phyloP scores from a whole-genome alignment of 2,888 invertebrate species.

The Mechanitis mazaeus region DNA sequence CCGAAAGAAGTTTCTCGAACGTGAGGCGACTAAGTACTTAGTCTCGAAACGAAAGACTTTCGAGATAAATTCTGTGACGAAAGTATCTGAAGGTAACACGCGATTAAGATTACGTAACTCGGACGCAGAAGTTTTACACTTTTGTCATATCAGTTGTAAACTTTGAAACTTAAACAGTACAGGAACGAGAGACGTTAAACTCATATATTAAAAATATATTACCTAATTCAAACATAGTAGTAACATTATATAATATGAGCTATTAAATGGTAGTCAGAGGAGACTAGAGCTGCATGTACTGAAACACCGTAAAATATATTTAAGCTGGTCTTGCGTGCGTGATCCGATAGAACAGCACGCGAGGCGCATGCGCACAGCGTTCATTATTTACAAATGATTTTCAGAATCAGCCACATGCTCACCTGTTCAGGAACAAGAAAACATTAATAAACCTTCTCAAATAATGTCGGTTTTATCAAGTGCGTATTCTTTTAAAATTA shows the following conservation, averaged over 20 bases:
- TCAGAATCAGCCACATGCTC: background rate
- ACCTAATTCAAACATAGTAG: background rate
- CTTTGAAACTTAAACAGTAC: background rate
- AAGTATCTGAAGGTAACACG: constrained; percentile 29
- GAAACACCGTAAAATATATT: constrained; percentile 12
- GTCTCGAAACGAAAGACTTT: constrained; percentile 22
- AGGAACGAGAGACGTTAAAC: background rate
- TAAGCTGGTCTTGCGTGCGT: constrained; percentile 38
- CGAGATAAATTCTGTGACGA: constrained; percentile 28
- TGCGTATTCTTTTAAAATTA: too few relatives aligned
- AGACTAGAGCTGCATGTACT: too few relatives aligned
- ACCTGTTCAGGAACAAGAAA: too few relatives aligned
- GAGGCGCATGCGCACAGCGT: constrained; percentile 38
- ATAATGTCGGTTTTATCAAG: too few relatives aligned
- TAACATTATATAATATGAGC: too few relatives aligned
- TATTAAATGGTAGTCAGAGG: too few relatives aligned
- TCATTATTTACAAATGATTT: constrained; percentile 17
- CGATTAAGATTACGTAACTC: constrained; percentile 30
- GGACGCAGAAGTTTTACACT: constrained; percentile 24
- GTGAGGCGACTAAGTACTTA: constrained; percentile 49
- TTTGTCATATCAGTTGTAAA: constrained; percentile 20
- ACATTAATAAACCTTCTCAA: too few relatives aligned
- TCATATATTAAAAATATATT: background rate
- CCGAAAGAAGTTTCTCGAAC: constrained; percentile 59
- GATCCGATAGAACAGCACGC: constrained; percentile 38